Evolutionary conservation across 2,113 vertebrate species (phyloP).

Genomic region (Triplophysa rosa): DNA sequence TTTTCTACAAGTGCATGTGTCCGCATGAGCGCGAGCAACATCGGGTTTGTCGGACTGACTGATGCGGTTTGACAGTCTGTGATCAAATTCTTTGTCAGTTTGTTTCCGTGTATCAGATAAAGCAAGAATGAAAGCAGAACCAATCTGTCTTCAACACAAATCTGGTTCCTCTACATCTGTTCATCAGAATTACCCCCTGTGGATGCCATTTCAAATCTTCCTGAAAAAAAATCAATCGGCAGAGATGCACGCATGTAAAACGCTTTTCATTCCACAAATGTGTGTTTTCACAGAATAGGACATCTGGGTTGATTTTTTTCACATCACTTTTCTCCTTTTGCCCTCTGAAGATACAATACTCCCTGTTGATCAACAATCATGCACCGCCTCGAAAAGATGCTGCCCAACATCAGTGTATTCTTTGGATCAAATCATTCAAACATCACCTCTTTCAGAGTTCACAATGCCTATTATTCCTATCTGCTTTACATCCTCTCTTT

Average conservation of each 20-base stretch:
- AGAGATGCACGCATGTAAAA: neutral
- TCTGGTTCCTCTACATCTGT: constrained; percentile 46
- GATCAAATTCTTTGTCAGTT: constrained; percentile 48
- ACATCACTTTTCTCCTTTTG: neutral
- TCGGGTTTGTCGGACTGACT: constrained; percentile 24
- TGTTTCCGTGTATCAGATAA: constrained; percentile 35
- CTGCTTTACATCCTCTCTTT: neutral
- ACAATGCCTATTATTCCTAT: constrained; percentile 4
- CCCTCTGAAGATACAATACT: neutral
- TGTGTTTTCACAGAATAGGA: neutral
- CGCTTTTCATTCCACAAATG: constrained; percentile 9
- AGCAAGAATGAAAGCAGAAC: constrained; percentile 45
- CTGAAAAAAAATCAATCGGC: constrained; percentile 26
- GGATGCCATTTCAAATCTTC: constrained; percentile 52
- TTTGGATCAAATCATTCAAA: neutral
- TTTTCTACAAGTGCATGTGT: neutral
- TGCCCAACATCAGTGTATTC: neutral
- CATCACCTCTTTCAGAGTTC: neutral
- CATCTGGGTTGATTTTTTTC: neutral
- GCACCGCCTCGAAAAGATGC: too few species aligned
- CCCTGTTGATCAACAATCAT: neutral
- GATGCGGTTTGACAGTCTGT: constrained; percentile 51
- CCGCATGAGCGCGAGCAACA: constrained; percentile 23
- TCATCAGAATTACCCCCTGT: constrained; percentile 57
- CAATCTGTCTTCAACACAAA: constrained; percentile 52